Conservation (phyloP, 2,888 invertebrate genomes). For the Sthenelais limicola region DNA sequence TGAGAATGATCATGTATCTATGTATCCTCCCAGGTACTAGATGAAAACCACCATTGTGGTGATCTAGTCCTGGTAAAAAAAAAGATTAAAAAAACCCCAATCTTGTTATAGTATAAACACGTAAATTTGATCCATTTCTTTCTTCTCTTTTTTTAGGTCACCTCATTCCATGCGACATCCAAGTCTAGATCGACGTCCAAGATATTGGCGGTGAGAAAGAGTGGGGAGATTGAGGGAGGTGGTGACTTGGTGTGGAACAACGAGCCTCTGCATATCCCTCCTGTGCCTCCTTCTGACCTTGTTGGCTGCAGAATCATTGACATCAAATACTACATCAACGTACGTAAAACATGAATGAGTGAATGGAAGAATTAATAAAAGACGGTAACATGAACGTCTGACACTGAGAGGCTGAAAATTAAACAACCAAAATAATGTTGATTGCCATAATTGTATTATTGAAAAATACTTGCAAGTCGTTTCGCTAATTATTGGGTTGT, state of each 20-base stretch:
- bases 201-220: slow-evolving; percentile 80
- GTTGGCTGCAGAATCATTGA: slow-evolving; percentile 94
- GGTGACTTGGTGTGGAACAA: slow-evolving; percentile 88
- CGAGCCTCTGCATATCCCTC: slow-evolving; percentile 92
- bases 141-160: slow-evolving; percentile 76
- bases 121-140: too few species aligned
- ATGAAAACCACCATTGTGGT: too few species aligned
- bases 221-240: slow-evolving; percentile 87
- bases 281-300: slow-evolving; percentile 93
- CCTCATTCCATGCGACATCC: slow-evolving; percentile 56
- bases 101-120: too few species aligned
- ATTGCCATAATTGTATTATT: too few species aligned
- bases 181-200: slow-evolving; percentile 49
- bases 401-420: too few species aligned
- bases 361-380: too few species aligned
- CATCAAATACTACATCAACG: slow-evolving; percentile 80
- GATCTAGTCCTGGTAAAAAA: too few species aligned
- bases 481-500: too few species aligned
- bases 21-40: not conserved
- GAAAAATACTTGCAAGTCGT: too few species aligned
- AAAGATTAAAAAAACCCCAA: not conserved
- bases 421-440: too few species aligned
- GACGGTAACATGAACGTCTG: too few species aligned
- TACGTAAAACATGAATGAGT: slow-evolving; percentile 46
- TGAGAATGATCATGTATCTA: too few species aligned